Evolutionary conservation across 2,888 invertebrate genomes (phyloP).

Genomic region (Harpalus rufipes): DNA sequence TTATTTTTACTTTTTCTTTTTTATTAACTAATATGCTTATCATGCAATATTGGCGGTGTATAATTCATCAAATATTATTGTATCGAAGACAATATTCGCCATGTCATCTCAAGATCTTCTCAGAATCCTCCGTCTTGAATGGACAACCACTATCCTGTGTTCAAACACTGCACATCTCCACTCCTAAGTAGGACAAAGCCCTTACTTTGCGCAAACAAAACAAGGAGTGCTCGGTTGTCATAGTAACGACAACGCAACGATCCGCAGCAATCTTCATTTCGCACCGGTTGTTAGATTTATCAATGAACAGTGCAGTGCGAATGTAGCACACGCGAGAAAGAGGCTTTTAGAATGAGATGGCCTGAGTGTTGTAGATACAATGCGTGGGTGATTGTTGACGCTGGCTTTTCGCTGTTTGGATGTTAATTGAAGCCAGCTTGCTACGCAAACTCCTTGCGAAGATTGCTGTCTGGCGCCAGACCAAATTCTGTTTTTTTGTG

Average conservation of each 20-base stretch:
- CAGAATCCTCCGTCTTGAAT: not conserved
- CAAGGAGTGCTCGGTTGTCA: slow-evolving; percentile 42
- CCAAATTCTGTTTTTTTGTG: slow-evolving; percentile 49
- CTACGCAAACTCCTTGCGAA: slow-evolving; percentile 39
- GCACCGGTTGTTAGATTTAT: slow-evolving; percentile 59
- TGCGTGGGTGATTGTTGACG: slow-evolving; percentile 41
- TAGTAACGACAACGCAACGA: slow-evolving; percentile 24
- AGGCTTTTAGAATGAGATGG: not conserved
- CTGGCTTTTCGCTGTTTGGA: slow-evolving; percentile 46
- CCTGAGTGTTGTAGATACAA: slow-evolving; percentile 17
- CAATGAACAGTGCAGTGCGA: slow-evolving; percentile 60
- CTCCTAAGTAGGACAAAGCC: slow-evolving; percentile 43
- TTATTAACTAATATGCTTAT: too few relatives aligned
- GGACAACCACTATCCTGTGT: slow-evolving; percentile 2
- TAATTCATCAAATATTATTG: too few relatives aligned
- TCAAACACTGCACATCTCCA: not conserved
- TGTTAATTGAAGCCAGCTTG: slow-evolving; percentile 37
- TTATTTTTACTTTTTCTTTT: too few relatives aligned
- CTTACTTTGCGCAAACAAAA: not conserved
- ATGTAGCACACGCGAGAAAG: slow-evolving; percentile 45
- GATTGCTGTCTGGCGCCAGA: slow-evolving; percentile 58
- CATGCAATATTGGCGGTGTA: too few relatives aligned
- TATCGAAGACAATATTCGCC: too few relatives aligned
- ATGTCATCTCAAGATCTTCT: not conserved
- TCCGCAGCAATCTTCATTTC: slow-evolving; percentile 55